Percentiles rank a stretch among this genome's conserved stretches.
Evolutionary conservation across 2,797 vertebrate genomes (phyloP).

Genomic region (Amazona ochrocephala): DNA sequence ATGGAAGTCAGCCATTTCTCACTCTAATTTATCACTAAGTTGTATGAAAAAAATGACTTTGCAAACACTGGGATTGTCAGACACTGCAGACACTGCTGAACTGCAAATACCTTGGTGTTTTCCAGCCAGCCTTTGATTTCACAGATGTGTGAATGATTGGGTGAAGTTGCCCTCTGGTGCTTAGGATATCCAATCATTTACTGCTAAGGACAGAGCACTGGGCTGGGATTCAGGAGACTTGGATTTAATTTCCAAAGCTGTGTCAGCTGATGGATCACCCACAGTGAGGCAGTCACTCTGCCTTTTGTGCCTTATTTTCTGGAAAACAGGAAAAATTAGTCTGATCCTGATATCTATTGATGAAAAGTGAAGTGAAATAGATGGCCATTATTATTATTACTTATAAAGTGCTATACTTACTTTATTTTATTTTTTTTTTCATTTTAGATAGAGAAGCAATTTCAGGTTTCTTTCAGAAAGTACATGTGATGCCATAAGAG

Average conservation of each 20-base stretch:
- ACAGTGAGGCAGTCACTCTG: neutral
- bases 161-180: neutral
- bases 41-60: neutral
- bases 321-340: neutral
- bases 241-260: conserved; percentile 16
- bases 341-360: neutral
- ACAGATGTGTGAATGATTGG: neutral
- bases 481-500: neutral
- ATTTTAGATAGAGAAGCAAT: neutral
- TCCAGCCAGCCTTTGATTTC: neutral
- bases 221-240: conserved; percentile 17
- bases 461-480: neutral
- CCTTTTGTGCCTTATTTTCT: neutral
- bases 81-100: neutral
- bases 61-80: neutral
- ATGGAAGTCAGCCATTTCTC: neutral
- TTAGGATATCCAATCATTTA: neutral
- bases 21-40: neutral
- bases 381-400: neutral
- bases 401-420: neutral
- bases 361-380: neutral
- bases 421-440: neutral
- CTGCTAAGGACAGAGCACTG: neutral
- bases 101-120: neutral
- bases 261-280: neutral